Conservation (phyloP, 2,888 invertebrate genomes). For the Buathra laborator region DNA sequence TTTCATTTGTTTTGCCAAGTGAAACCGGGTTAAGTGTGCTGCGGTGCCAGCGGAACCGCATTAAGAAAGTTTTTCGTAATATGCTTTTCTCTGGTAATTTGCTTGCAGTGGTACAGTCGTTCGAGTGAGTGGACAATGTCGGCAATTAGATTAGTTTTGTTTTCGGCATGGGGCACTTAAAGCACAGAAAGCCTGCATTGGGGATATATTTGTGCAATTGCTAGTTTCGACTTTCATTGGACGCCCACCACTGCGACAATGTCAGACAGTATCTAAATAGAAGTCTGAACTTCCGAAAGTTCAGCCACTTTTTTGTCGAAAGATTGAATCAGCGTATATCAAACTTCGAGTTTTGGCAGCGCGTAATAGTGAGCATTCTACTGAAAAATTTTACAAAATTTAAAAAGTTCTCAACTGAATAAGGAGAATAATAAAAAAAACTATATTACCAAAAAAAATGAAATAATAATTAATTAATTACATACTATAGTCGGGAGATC, state of each 20-base stretch:
- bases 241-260: neutral
- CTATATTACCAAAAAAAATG: too few species aligned
- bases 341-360: neutral
- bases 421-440: too few species aligned
- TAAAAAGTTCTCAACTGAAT: too few species aligned
- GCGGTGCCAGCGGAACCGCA: neutral
- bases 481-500: too few species aligned
- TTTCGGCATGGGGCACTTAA: neutral
- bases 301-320: neutral
- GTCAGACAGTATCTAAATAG: neutral
- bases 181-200: too few species aligned
- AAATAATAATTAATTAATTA: too few species aligned
- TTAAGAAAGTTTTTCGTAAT: constrained; percentile 21
- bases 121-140: neutral
- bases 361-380: neutral
- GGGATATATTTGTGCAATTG: neutral
- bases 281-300: neutral
- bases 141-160: neutral
- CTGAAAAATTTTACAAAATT: neutral
- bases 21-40: neutral
- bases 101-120: neutral
- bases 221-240: neutral
- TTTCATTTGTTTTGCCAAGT: constrained; percentile 1
- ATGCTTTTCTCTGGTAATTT: neutral
- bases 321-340: neutral